These are phyloP conservation scores for Pachyseris speciosa DNA, from an alignment of 64 coral and sea anemone species.

Conservation along the genomic window DNA sequence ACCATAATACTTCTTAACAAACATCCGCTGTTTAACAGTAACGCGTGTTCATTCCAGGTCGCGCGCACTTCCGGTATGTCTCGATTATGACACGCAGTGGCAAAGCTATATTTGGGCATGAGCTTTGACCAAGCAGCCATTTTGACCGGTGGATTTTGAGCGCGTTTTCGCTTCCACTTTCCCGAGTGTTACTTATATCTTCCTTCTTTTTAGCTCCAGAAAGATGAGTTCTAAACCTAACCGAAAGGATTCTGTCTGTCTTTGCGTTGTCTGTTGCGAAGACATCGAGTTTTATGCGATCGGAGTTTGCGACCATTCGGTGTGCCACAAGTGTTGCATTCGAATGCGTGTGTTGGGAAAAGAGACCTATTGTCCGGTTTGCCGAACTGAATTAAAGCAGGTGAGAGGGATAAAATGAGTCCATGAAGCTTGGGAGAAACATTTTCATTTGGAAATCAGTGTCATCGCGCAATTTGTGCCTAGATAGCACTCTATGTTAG, in stretches of 20 bases:
- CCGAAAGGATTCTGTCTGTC: constrained; percentile 71
- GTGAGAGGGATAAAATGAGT: not conserved
- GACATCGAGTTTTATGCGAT: constrained; percentile 87
- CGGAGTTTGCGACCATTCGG: constrained; percentile 87
- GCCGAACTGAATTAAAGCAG: constrained; percentile 75
- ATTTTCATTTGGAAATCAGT: too few relatives aligned
- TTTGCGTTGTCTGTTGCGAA: constrained; percentile 97
- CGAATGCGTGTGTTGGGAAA: constrained; percentile 91
- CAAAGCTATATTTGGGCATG: constrained; percentile 53
- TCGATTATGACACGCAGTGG: constrained; percentile 33
- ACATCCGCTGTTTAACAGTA: constrained; percentile 46
- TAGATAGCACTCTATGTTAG: too few relatives aligned
- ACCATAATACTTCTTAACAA: constrained; percentile 81
- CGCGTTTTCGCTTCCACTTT: not conserved
- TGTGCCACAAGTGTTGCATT: constrained; percentile 90
- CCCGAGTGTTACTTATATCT: not conserved
- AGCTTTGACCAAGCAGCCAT: constrained; percentile 14
- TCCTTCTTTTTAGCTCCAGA: too few relatives aligned
- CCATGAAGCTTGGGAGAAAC: not conserved
- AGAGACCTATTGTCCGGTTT: constrained; percentile 93
- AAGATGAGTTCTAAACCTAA: constrained; percentile 56
- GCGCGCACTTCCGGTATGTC: not conserved
- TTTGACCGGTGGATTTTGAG: not conserved
- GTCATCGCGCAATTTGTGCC: too few relatives aligned
- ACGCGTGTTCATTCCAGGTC: not conserved